Conservation (phyloP, 2,113 vertebrate species). For the Corynorhinus townsendii region DNA sequence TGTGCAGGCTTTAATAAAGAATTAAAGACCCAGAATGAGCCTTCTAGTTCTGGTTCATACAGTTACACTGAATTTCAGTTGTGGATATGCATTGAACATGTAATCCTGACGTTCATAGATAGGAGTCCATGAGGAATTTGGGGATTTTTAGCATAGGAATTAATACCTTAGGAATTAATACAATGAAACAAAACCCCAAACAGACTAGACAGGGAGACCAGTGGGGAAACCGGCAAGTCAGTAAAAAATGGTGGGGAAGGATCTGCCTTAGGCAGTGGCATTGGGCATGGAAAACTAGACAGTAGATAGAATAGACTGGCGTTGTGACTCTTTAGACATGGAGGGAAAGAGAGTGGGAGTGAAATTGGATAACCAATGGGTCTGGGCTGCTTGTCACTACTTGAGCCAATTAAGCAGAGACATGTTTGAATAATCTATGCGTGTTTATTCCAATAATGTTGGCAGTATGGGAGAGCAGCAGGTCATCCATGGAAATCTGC, state of each 20-base stretch:
- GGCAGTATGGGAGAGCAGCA: too few relatives aligned
- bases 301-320: background rate
- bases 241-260: background rate
- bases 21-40: background rate
- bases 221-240: background rate
- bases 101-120: background rate
- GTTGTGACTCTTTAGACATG: background rate
- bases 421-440: too few relatives aligned
- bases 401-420: too few relatives aligned
- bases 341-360: background rate
- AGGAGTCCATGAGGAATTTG: background rate
- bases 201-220: background rate
- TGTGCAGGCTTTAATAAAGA: background rate
- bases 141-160: background rate
- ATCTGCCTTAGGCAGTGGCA: background rate
- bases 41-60: background rate
- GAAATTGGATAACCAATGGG: too few relatives aligned
- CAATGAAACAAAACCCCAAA: background rate
- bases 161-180: background rate
- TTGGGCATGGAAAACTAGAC: background rate
- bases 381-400: too few relatives aligned
- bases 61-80: background rate
- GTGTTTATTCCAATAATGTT: too few relatives aligned
- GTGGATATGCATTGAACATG: background rate
- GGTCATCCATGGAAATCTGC: too few relatives aligned